Percentiles rank a stretch among this genome's conserved stretches.
These are phyloP conservation scores for Drosophila suboccidentalis DNA, from an alignment of 2,888 invertebrate genomes.

Conservation along the genomic window DNA sequence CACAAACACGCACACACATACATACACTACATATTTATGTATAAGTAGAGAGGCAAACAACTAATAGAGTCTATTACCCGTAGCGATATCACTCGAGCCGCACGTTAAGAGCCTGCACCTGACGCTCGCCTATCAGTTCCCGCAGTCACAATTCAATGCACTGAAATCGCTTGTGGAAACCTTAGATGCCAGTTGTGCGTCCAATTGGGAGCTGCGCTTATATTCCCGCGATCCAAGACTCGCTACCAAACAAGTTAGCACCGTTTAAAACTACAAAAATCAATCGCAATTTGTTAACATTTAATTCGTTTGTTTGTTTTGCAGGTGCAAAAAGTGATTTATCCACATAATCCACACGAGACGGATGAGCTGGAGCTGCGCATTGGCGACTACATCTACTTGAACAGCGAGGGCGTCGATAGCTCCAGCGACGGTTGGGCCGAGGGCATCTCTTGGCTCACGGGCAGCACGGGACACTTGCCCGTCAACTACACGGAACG, in stretches of 20 bases:
- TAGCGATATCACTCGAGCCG: constrained; percentile 91
- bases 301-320: constrained; percentile 1
- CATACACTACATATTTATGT: neutral
- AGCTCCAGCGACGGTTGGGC: constrained; percentile 95
- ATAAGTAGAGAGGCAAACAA: neutral
- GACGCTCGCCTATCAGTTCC: constrained; percentile 95
- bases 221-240: constrained; percentile 94
- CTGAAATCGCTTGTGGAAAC: constrained; percentile 91
- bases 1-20: neutral
- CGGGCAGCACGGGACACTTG: constrained; percentile 90
- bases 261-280: neutral
- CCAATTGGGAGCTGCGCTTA: constrained; percentile 93
- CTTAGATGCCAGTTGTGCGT: constrained; percentile 89
- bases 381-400: constrained; percentile 94
- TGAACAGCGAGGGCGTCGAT: constrained; percentile 90
- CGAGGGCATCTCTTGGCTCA: constrained; percentile 88
- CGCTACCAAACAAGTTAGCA: constrained; percentile 88
- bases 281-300: too few relatives aligned
- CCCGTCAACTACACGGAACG: constrained; percentile 93
- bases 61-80: constrained; percentile 66
- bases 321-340: constrained; percentile 92
- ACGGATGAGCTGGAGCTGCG: constrained; percentile 94
- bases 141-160: constrained; percentile 89
- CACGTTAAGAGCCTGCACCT: constrained; percentile 95
- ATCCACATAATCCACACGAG: constrained; percentile 91